Base-by-base conservation (phyloP, 2,113 vertebrate genomes). In the Pavo muticus region DNA sequence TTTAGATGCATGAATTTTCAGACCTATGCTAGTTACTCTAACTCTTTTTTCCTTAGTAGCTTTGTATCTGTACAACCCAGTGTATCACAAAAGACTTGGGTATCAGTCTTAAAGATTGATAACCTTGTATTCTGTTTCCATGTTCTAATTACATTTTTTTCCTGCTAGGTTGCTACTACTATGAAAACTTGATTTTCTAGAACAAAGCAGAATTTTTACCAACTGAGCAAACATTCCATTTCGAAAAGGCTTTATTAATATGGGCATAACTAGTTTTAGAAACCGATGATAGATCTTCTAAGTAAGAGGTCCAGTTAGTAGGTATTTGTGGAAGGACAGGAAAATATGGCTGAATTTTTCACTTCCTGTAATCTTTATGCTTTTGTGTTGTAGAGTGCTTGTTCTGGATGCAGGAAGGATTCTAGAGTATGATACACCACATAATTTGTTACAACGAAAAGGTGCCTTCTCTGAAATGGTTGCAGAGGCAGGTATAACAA, bases 401-500 rank as follows among this genome's bases (percentile, higher is more conserved):
- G 96, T 98, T 88, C 94, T 98, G 74, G 96, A 98, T 2, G 32
- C 90, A 56, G 97, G 97, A 80, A 97, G 82, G 60, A 95, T 97
- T 94, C 81, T 92, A 64, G 97, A 97, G 90, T 97, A 97, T 82
- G 97, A 97, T 77, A 87, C 91, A 37, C 95, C 97, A 45, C 91
- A 91, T 21, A 82, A 87, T 60, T 88, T 98, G 76, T 90, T 97
- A 90, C 44, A 85, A 65, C 29, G 10, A 89, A 95, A 94, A 91
- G 92, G 92, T 63, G 57, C 93, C 60, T 98, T 98, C 94, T 97
- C 94, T 79, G 72, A 96, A 91, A 97, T 97, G 94, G 74, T 85
- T 86, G 85, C 72, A 84, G 96, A 97, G 69, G 82, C 88, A 68
- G 93, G 93, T 56, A 86, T 95, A 91, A 94, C 35, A 89, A 76